Evolutionary conservation across 1,140 invertebrate species (phyloP).

Genomic region (Drosophila nikananu): DNA sequence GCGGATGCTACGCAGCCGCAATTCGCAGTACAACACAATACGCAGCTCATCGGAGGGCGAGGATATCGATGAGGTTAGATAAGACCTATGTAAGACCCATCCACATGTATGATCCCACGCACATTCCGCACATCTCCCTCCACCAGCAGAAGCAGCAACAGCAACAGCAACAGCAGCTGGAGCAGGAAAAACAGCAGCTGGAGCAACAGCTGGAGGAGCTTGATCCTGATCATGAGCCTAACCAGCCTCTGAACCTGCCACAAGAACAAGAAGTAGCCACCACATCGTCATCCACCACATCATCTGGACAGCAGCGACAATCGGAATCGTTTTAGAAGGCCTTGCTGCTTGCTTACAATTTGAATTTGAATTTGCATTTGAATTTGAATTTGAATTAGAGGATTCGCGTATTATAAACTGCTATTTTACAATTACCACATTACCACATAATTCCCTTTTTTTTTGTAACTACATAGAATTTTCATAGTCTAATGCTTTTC

Average conservation of each 20-base stretch:
- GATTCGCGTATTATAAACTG: constrained; percentile 19
- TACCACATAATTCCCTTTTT: not conserved
- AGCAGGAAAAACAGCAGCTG: not conserved
- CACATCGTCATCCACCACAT: constrained; percentile 16
- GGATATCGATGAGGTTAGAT: constrained; percentile 85
- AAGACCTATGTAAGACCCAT: constrained; percentile 53
- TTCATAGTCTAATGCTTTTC: not conserved
- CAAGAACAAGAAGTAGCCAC: constrained; percentile 25
- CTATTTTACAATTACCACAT: constrained; percentile 17
- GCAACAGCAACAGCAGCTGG: not conserved
- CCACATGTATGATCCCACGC: constrained; percentile 35
- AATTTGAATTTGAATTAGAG: not conserved
- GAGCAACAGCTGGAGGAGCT: not conserved
- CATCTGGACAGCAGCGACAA: constrained; percentile 52
- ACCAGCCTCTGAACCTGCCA: constrained; percentile 11
- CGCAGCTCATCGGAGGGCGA: constrained; percentile 85
- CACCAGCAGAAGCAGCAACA: constrained; percentile 30
- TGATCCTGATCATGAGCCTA: not conserved
- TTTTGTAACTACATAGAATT: not conserved
- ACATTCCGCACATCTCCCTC: constrained; percentile 41
- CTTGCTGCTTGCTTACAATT: constrained; percentile 21
- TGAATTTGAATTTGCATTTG: constrained; percentile 7
- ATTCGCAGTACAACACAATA: constrained; percentile 93
- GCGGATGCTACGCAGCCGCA: constrained; percentile 92
- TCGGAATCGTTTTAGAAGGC: constrained; percentile 37